phyloP scores from a whole-genome alignment of 2,888 invertebrate species.

The Torymus tubicola region DNA sequence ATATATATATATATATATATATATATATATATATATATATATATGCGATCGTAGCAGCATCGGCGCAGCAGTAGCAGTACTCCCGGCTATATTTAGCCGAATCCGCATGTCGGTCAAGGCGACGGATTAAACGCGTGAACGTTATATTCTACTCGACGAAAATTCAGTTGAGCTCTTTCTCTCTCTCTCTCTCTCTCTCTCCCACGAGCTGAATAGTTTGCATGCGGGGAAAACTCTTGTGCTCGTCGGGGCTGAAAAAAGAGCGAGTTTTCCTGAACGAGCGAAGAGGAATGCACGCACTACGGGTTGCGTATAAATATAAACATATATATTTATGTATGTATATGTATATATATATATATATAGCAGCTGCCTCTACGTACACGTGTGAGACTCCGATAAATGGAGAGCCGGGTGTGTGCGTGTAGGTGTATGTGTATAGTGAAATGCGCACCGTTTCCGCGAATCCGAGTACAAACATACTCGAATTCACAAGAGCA shows the following conservation, averaged over 20 bases:
- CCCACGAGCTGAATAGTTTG: constrained; percentile 29
- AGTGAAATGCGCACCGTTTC: constrained; percentile 19
- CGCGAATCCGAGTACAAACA: constrained; percentile 31
- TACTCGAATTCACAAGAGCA: background rate
- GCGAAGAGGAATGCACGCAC: constrained; percentile 5
- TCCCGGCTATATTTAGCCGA: constrained; percentile 43
- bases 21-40: too few species aligned
- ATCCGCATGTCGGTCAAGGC: constrained; percentile 52
- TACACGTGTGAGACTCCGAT: background rate
- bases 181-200: too few species aligned
- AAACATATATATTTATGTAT: too few species aligned
- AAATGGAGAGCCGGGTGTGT: background rate
- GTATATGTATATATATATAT: too few species aligned
- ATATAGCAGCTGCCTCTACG: too few species aligned
- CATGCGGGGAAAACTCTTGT: background rate
- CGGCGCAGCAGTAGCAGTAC: constrained; percentile 29
- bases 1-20: too few species aligned
- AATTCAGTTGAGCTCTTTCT: constrained; percentile 19
- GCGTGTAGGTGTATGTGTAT: too few species aligned
- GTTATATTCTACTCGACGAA: constrained; percentile 5
- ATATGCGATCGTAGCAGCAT: background rate
- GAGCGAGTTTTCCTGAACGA: constrained; percentile 19
- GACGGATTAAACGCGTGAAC: constrained; percentile 21
- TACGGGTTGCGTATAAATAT: background rate
- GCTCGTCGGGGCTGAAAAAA: constrained; percentile 13